Percentiles rank a stretch among this genome's conserved stretches.
phyloP scores from a whole-genome alignment of 2,797 vertebrate genomes.

The Fistularia tabacaria region DNA sequence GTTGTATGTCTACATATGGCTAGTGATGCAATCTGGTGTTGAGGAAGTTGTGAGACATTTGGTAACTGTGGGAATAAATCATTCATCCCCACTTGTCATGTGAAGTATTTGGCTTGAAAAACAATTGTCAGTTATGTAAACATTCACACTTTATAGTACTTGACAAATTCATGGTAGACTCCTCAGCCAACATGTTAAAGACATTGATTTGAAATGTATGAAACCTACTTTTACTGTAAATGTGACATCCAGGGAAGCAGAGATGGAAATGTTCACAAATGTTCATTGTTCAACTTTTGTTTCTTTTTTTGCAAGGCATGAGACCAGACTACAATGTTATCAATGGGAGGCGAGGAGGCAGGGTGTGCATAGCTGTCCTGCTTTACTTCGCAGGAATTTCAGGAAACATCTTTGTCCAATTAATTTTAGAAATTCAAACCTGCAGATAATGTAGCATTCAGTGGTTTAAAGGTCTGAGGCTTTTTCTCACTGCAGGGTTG shows the following conservation, averaged over 20 bases:
- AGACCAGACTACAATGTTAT: conserved; percentile 7
- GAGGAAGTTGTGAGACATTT: too few relatives aligned
- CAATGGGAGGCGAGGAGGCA: background rate
- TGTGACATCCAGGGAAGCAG: background rate
- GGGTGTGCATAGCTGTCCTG: conserved; percentile 4
- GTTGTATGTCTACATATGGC: too few relatives aligned
- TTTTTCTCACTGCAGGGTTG: background rate
- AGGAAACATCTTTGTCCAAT: conserved; percentile 14
- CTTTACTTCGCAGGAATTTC: conserved; percentile 10
- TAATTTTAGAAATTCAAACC: background rate
- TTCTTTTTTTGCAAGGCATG: conserved; percentile 6
- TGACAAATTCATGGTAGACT: too few relatives aligned
- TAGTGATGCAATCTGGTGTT: too few relatives aligned
- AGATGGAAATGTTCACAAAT: background rate
- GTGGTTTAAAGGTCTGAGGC: conserved; percentile 4
- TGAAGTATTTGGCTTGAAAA: too few relatives aligned
- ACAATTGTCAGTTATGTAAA: too few relatives aligned
- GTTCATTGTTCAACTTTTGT: conserved; percentile 3
- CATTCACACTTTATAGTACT: too few relatives aligned
- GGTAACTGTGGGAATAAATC: too few relatives aligned
- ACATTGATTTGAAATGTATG: background rate
- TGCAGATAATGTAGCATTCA: background rate
- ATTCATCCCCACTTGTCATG: too few relatives aligned
- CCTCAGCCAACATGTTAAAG: too few relatives aligned
- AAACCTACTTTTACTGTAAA: background rate